These are phyloP conservation scores for Heptranchias perlo DNA, from an alignment of 2,113 vertebrate genomes.

Conservation along the genomic window DNA sequence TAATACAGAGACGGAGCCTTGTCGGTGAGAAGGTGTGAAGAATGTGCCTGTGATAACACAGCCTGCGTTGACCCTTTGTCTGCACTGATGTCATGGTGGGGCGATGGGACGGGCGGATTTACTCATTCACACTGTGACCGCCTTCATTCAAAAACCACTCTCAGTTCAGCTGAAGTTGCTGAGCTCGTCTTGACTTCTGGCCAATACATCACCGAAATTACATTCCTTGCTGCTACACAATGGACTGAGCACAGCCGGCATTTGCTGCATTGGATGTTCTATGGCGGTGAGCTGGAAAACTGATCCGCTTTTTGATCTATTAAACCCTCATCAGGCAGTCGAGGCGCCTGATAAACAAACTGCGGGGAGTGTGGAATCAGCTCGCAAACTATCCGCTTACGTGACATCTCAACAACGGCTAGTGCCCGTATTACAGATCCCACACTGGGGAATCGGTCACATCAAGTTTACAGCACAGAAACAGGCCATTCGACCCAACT, in stretches of 20 bases:
- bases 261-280: background rate
- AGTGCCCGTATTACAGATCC: background rate
- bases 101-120: background rate
- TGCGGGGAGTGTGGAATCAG: background rate
- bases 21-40: too few relatives aligned
- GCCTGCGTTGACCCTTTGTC: background rate
- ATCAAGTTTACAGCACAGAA: too few relatives aligned
- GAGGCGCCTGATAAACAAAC: background rate
- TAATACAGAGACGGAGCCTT: background rate
- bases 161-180: background rate
- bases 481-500: too few relatives aligned
- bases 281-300: constrained; percentile 12
- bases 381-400: background rate
- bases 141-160: background rate
- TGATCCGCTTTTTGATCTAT: background rate
- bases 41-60: background rate
- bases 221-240: background rate
- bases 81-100: background rate
- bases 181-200: background rate
- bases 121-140: background rate
- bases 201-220: background rate
- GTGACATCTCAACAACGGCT: background rate
- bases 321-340: background rate
- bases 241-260: background rate
- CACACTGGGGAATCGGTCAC: background rate